Evolutionary conservation across 2,797 vertebrate species (phyloP).

Genomic region (Lepidocolaptes lacrymiger): DNA sequence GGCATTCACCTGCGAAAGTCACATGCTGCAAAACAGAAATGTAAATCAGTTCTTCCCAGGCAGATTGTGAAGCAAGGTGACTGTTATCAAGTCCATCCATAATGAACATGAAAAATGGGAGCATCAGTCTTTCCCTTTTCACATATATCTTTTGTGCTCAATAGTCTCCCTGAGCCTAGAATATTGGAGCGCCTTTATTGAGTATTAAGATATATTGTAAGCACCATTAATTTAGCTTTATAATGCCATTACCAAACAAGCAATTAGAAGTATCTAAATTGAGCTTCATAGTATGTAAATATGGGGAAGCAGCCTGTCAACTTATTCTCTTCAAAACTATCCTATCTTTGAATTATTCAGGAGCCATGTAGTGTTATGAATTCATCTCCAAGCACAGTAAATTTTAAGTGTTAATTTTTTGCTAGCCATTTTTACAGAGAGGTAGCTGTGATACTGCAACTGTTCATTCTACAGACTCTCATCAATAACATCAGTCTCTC

Average conservation of each 20-base stretch:
- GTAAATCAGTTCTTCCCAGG: constrained; percentile 57
- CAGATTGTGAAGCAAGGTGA: background rate
- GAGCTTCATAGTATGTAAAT: background rate
- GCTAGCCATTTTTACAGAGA: background rate
- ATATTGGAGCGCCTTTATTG: background rate
- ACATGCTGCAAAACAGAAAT: constrained; percentile 42
- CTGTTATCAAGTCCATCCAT: constrained; percentile 23
- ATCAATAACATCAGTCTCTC: background rate
- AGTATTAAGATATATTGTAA: background rate
- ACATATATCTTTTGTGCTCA: background rate
- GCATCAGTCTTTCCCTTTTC: background rate
- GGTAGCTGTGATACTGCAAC: background rate
- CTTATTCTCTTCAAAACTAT: background rate
- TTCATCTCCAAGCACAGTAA: background rate
- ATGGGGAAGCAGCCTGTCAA: background rate
- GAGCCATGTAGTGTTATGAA: background rate
- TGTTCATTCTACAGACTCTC: background rate
- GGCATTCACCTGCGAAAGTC: constrained; percentile 43
- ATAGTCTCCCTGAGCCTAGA: constrained; percentile 2
- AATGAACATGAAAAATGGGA: constrained; percentile 41
- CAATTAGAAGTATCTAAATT: background rate
- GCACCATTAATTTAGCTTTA: constrained; percentile 5
- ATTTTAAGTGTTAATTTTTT: background rate
- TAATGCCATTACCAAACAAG: constrained; percentile 16
- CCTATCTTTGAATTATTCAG: background rate